Percentiles rank a stretch among this genome's conserved stretches.
These are phyloP conservation scores for Marcusenius ussheri DNA, from an alignment of 2,113 vertebrate genomes.

Conservation along the genomic window DNA sequence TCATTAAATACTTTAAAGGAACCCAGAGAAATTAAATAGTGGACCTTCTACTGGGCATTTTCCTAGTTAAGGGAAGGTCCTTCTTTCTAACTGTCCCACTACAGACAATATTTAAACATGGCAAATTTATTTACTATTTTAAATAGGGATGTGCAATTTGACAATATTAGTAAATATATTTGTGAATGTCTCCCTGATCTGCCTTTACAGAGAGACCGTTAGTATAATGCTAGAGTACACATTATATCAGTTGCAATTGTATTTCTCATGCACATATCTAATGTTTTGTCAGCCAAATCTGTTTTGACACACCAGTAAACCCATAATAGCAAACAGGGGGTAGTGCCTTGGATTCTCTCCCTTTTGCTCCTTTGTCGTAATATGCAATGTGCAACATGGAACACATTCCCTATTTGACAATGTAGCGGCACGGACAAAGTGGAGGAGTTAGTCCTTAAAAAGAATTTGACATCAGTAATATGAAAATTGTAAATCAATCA, in stretches of 20 bases:
- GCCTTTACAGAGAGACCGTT: background rate
- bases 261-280: background rate
- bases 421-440: no score
- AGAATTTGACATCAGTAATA: background rate
- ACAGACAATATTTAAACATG: background rate
- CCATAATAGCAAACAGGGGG: background rate
- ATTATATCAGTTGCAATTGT: background rate
- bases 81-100: background rate
- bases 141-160: background rate
- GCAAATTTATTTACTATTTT: background rate
- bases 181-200: background rate
- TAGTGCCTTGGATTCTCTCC: background rate
- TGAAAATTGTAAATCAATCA: background rate
- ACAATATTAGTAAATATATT: background rate
- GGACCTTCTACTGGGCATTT: background rate
- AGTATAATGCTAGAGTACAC: background rate
- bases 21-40: conserved; percentile 2
- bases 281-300: background rate
- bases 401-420: no score
- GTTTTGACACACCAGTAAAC: background rate
- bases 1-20: conserved; percentile 22
- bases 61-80: background rate
- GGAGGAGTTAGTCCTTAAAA: background rate
- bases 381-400: no score
- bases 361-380: background rate